A percentile compares a stretch with the other conserved stretches of the same genome.
These are phyloP conservation scores for Megaceryle maxima DNA, from an alignment of 2,113 vertebrate genomes.

Conservation along the genomic window DNA sequence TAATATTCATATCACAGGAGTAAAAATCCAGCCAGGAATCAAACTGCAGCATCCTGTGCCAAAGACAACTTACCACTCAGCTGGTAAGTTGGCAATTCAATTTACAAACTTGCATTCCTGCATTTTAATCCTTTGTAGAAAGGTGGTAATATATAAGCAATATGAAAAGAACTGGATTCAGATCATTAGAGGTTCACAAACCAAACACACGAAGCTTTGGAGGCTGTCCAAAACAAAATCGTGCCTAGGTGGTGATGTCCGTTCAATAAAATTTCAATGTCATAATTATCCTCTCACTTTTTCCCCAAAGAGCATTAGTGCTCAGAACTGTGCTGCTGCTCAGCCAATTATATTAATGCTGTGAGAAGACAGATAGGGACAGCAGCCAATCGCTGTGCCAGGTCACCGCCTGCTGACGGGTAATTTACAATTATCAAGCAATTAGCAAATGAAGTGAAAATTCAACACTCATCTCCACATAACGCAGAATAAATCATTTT, in stretches of 20 bases:
- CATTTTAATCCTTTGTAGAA: constrained; percentile 76
- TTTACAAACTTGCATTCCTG: constrained; percentile 74
- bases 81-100: constrained; percentile 78
- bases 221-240: constrained; percentile 72
- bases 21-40: constrained; percentile 70
- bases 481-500: constrained; percentile 31
- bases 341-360: constrained; percentile 40
- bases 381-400: constrained; percentile 63
- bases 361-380: constrained; percentile 34
- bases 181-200: constrained; percentile 77
- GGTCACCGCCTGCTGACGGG: constrained; percentile 23
- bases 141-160: constrained; percentile 68
- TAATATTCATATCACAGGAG: constrained; percentile 71
- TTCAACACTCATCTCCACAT: constrained; percentile 30
- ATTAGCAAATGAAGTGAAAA: constrained; percentile 60
- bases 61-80: constrained; percentile 77
- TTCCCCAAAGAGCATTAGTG: constrained; percentile 62
- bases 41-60: constrained; percentile 71
- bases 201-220: constrained; percentile 72
- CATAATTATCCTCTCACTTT: constrained; percentile 69
- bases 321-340: constrained; percentile 18
- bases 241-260: constrained; percentile 72
- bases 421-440: constrained; percentile 52
- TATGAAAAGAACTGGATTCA: constrained; percentile 73
- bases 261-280: constrained; percentile 69